phyloP scores from a whole-genome alignment of 2,113 vertebrate genomes.

The Sclerurus mexicanus region DNA sequence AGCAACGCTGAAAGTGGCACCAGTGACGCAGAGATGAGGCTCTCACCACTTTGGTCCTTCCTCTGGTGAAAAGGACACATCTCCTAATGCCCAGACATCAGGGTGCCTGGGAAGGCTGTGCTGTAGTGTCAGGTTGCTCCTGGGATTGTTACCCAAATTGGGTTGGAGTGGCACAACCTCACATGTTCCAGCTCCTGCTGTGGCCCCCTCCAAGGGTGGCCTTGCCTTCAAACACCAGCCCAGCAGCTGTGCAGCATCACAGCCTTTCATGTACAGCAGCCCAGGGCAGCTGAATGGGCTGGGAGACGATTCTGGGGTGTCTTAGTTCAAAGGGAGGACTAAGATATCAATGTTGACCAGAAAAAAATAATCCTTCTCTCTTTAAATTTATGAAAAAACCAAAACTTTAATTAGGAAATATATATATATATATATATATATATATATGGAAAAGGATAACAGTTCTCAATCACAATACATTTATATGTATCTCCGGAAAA shows the following conservation, averaged over 20 bases:
- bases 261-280: rapidly evolving
- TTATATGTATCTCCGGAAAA: too few relatives aligned
- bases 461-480: too few relatives aligned
- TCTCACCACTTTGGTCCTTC: neutral
- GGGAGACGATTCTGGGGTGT: neutral
- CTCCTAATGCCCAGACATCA: neutral
- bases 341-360: too few relatives aligned
- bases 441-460: too few relatives aligned
- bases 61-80: neutral
- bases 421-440: too few relatives aligned
- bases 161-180: neutral
- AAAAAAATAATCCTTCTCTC: too few relatives aligned
- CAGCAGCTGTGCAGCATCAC: neutral
- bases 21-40: neutral
- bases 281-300: neutral
- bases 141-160: rapidly evolving
- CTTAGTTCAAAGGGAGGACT: too few relatives aligned
- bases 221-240: neutral
- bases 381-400: too few relatives aligned
- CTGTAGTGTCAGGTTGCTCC: neutral
- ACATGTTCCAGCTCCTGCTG: neutral
- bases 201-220: neutral
- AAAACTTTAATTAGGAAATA: too few relatives aligned
- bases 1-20: neutral
- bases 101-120: neutral